Evolutionary conservation across 2,888 invertebrate species (phyloP).

Genomic region (Aquatica leii): DNA sequence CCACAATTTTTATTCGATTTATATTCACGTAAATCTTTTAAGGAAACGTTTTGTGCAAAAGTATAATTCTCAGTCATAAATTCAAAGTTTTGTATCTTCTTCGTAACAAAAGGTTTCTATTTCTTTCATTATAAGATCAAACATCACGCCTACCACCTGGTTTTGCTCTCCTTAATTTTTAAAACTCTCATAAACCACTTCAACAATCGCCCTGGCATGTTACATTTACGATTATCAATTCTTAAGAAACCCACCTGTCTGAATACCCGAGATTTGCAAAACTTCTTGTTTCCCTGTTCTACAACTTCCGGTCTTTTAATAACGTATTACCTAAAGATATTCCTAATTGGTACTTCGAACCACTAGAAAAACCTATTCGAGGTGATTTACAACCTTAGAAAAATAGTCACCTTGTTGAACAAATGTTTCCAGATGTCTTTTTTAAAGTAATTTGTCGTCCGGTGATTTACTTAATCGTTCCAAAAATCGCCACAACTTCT

Average conservation of each 20-base stretch:
- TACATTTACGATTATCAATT: slow-evolving; percentile 42
- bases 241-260: slow-evolving; percentile 47
- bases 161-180: slow-evolving; percentile 40
- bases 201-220: slow-evolving; percentile 30
- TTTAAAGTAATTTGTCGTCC: slow-evolving; percentile 20
- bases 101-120: slow-evolving; percentile 28
- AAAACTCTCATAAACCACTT: slow-evolving; percentile 46
- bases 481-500: too few species aligned
- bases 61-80: too few species aligned
- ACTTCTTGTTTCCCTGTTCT: slow-evolving; percentile 25
- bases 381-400: slow-evolving; percentile 25
- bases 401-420: slow-evolving; percentile 33
- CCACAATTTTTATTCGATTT: background rate
- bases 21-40: too few species aligned
- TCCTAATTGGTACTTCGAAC: slow-evolving; percentile 39
- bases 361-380: slow-evolving; percentile 20
- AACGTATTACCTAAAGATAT: slow-evolving; percentile 22
- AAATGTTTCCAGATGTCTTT: slow-evolving; percentile 45
- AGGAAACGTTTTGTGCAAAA: too few species aligned
- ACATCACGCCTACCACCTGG: slow-evolving; percentile 51
- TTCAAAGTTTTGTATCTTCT: background rate
- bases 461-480: too few species aligned
- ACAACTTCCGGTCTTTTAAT: slow-evolving; percentile 38
- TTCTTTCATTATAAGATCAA: slow-evolving; percentile 40
- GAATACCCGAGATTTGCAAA: slow-evolving; percentile 35